Percentiles rank a stretch among this genome's conserved stretches.
Conservation (phyloP, 2,113 vertebrate genomes). For the Aleadryas rufinucha region DNA sequence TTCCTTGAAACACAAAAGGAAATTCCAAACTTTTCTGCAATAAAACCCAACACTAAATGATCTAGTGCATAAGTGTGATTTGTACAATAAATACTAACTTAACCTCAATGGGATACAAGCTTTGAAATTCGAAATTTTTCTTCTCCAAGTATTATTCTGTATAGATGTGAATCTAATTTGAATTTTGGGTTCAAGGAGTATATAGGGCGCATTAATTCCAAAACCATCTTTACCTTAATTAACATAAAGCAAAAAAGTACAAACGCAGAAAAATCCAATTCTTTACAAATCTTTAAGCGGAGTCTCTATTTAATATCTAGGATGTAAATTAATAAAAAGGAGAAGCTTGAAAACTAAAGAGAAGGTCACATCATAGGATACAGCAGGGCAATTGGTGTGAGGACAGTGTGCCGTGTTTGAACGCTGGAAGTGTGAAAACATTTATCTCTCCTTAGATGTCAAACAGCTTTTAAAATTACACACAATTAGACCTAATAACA, state of each 20-base stretch:
- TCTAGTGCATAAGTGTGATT: background rate
- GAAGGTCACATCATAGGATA: slow-evolving; percentile 71
- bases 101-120: background rate
- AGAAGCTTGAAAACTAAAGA: slow-evolving; percentile 65
- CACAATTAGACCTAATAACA: slow-evolving; percentile 51
- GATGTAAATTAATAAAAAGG: slow-evolving; percentile 70
- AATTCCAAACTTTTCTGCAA: background rate
- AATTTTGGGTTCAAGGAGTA: background rate
- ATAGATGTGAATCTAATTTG: background rate
- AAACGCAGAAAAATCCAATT: background rate
- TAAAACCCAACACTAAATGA: background rate
- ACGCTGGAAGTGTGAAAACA: slow-evolving; percentile 75
- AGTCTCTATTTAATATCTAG: background rate
- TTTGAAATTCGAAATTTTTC: background rate
- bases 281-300: background rate
- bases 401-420: slow-evolving; percentile 71
- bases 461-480: slow-evolving; percentile 46
- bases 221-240: background rate
- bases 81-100: background rate
- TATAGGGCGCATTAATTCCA: background rate
- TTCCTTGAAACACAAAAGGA: background rate
- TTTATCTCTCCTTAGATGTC: slow-evolving; percentile 69
- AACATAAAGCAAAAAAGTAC: background rate
- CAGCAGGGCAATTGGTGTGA: slow-evolving; percentile 76
- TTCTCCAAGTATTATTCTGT: background rate